Conservation (phyloP, 2,797 vertebrate genomes). For the Rhadinocentrus ornatus region DNA sequence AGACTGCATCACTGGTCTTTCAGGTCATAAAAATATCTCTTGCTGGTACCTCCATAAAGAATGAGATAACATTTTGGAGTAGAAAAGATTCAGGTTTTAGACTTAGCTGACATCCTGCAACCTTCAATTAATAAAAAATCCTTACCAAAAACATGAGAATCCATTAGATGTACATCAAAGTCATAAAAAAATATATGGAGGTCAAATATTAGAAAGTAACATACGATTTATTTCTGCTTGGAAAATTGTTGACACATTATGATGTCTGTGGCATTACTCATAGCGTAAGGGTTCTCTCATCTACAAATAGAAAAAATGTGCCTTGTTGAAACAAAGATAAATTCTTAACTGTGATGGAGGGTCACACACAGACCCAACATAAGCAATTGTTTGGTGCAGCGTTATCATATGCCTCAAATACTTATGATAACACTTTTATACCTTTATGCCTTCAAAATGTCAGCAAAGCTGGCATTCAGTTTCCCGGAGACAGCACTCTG, state of each 20-base stretch:
- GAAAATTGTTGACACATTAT: background rate
- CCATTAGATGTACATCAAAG: background rate
- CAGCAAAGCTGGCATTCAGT: slow-evolving; percentile 32
- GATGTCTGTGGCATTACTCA: background rate
- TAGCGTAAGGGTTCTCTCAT: background rate
- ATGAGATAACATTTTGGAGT: background rate
- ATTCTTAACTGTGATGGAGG: background rate
- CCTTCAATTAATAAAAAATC: background rate
- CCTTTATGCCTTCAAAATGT: slow-evolving; percentile 48
- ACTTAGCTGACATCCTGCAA: background rate
- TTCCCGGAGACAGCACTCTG: slow-evolving; percentile 23
- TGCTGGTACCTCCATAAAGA: background rate
- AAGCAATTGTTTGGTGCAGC: slow-evolving; percentile 9
- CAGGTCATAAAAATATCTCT: background rate
- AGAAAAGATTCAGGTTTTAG: background rate
- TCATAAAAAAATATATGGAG: background rate
- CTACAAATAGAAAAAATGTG: background rate
- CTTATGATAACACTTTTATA: slow-evolving; percentile 39
- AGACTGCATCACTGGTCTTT: too few species aligned
- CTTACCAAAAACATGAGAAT: background rate
- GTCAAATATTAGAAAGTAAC: background rate
- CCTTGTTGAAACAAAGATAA: slow-evolving; percentile 1
- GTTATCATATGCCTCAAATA: slow-evolving; percentile 37
- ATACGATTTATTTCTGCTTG: background rate
- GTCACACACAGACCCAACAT: slow-evolving; percentile 10